Conservation (phyloP, 1,140 invertebrate species). For the Neodiprion fabricii region DNA sequence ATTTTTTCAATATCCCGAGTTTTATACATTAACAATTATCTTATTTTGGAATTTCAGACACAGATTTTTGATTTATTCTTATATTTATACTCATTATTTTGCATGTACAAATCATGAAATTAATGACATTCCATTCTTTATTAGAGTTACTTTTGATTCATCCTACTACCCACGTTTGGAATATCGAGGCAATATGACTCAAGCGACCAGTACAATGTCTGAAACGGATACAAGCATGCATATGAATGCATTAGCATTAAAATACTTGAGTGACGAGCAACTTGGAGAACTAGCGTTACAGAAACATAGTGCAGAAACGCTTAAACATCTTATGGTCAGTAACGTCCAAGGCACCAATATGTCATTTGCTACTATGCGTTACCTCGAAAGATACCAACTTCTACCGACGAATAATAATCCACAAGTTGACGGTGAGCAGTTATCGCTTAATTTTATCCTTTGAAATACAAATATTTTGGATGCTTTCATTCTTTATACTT, state of each 20-base stretch:
- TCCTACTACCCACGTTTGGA: slow-evolving; percentile 48
- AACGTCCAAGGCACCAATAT: slow-evolving; percentile 60
- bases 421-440: slow-evolving; percentile 37
- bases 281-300: slow-evolving; percentile 54
- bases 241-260: slow-evolving; percentile 71
- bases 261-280: slow-evolving; percentile 67
- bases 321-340: slow-evolving; percentile 44
- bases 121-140: slow-evolving; percentile 23
- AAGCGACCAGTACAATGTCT: slow-evolving; percentile 40
- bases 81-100: slow-evolving; percentile 4
- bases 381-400: slow-evolving; percentile 71
- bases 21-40: too few relatives aligned
- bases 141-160: slow-evolving; percentile 62
- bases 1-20: not conserved
- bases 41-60: too few relatives aligned
- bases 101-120: slow-evolving; percentile 18
- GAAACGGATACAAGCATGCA: slow-evolving; percentile 66
- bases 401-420: slow-evolving; percentile 52
- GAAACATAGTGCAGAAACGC: slow-evolving; percentile 38
- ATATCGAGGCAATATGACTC: slow-evolving; percentile 41
- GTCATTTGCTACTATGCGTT: slow-evolving; percentile 71
- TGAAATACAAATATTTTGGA: slow-evolving; percentile 10
- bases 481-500: too few relatives aligned
- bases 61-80: not conserved
- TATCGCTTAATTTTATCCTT: slow-evolving; percentile 17